phyloP scores from a whole-genome alignment of 1,140 invertebrate species.

The honey bee (Apis mellifera) region DNA sequence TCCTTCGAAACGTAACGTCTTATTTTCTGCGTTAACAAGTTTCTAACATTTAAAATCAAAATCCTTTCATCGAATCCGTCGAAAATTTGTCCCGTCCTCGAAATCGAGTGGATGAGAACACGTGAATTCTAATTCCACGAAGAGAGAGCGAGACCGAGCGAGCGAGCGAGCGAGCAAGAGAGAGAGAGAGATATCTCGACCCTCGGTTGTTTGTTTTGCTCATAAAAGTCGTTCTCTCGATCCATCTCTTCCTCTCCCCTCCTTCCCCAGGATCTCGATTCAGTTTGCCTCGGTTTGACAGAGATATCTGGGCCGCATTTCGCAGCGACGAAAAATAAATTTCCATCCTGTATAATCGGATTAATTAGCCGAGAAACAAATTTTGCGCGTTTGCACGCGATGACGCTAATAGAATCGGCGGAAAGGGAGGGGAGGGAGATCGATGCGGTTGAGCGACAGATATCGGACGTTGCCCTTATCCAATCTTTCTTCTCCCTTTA shows the following conservation, averaged over 20 bases:
- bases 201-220: neutral
- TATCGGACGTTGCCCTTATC: too few species aligned
- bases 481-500: too few species aligned
- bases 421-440: neutral
- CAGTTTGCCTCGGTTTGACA: neutral
- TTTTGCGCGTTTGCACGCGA: constrained; percentile 19
- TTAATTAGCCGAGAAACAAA: constrained; percentile 31
- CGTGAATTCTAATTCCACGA: neutral
- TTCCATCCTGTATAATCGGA: constrained; percentile 57
- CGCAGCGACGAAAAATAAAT: constrained; percentile 74
- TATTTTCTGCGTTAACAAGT: too few species aligned
- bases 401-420: constrained; percentile 1
- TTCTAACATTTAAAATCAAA: too few species aligned
- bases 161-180: neutral
- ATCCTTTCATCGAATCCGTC: neutral
- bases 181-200: neutral
- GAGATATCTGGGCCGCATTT: neutral
- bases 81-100: neutral
- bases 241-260: neutral
- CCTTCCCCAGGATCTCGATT: neutral
- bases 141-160: neutral
- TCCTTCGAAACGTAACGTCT: neutral
- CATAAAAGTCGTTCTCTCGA: neutral
- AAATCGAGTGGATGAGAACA: neutral
- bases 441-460: neutral